phyloP scores from a whole-genome alignment of 2,113 vertebrate genomes.

The Nothoprocta perdicaria region DNA sequence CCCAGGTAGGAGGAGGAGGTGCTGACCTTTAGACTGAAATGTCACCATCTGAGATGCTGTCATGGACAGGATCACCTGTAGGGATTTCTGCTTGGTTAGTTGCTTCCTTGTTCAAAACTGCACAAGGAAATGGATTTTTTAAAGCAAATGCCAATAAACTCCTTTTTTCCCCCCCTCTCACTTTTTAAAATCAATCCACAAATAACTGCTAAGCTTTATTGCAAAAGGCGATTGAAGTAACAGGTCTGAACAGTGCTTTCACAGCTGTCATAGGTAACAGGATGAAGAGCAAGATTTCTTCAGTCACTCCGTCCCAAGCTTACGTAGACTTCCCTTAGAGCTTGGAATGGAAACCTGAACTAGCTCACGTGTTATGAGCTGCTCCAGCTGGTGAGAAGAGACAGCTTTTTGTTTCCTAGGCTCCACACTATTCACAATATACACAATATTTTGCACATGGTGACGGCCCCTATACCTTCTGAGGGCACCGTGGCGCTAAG shows the following conservation, averaged over 20 bases:
- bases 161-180: no score
- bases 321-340: not conserved
- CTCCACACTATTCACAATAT: not conserved
- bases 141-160: not conserved
- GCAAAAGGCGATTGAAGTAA: not conserved
- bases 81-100: not conserved
- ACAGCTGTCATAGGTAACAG: rapidly evolving
- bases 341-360: not conserved
- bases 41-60: not conserved
- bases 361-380: not conserved
- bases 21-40: not conserved
- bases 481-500: not conserved
- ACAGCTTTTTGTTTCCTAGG: not conserved
- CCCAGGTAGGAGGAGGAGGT: not conserved
- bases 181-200: not conserved
- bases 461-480: rapidly evolving
- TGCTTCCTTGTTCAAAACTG: not conserved
- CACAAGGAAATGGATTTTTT: not conserved
- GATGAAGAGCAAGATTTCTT: not conserved
- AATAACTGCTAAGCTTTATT: not conserved
- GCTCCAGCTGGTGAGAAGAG: not conserved
- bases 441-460: rapidly evolving
- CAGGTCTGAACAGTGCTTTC: rapidly evolving
- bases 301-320: not conserved
- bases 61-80: not conserved